Evolutionary conservation across 2,113 vertebrate genomes (phyloP).

Genomic region (Apodemus sylvaticus): DNA sequence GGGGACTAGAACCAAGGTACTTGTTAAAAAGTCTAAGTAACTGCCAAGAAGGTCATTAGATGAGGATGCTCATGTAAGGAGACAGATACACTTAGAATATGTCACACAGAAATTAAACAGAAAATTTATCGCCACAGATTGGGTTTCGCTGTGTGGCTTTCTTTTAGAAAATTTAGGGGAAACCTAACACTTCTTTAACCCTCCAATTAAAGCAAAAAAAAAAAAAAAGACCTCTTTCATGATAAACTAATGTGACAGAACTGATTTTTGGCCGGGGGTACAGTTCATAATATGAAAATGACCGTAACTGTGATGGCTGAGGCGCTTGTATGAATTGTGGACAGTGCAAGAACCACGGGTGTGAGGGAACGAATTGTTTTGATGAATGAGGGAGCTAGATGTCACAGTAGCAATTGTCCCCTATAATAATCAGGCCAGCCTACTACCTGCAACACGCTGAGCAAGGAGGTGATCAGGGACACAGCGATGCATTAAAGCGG

Average conservation of each 20-base stretch:
- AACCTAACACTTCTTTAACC: slow-evolving; percentile 31
- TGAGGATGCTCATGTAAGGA: slow-evolving; percentile 55
- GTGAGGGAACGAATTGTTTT: slow-evolving; percentile 32
- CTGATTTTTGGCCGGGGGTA: slow-evolving; percentile 32
- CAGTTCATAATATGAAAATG: slow-evolving; percentile 33
- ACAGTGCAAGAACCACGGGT: neutral
- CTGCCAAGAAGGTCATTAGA: slow-evolving; percentile 41
- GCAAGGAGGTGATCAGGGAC: slow-evolving; percentile 1
- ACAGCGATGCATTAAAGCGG: slow-evolving; percentile 43
- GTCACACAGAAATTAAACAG: slow-evolving; percentile 56
- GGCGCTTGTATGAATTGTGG: neutral
- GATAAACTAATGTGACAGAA: slow-evolving; percentile 39
- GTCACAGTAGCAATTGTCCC: slow-evolving; percentile 51
- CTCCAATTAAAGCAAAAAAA: slow-evolving; percentile 48
- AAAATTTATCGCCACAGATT: slow-evolving; percentile 54
- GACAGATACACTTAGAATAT: neutral
- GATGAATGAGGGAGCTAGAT: slow-evolving; percentile 43
- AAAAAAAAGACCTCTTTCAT: slow-evolving; percentile 38
- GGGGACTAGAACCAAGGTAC: neutral
- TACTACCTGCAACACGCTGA: slow-evolving; percentile 34
- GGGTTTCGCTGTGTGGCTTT: slow-evolving; percentile 14
- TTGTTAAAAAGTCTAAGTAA: slow-evolving; percentile 62
- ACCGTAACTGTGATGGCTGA: neutral
- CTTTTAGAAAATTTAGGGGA: neutral
- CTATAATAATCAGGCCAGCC: neutral